Evolutionary conservation across 2,888 invertebrate species (phyloP).

Genomic region (Orthosia gracilis): DNA sequence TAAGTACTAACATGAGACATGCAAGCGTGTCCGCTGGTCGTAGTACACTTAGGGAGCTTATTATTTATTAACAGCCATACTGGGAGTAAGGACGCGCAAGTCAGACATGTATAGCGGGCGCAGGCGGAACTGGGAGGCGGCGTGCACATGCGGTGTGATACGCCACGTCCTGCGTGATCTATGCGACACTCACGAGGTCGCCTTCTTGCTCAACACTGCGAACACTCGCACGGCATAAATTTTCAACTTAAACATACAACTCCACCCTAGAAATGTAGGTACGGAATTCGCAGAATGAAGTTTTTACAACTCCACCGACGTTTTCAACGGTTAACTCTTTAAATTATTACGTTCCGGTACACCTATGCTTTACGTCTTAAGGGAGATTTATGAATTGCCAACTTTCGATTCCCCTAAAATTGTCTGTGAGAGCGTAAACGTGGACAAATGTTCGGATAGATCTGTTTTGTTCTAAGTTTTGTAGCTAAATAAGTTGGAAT

Average conservation of each 20-base stretch:
- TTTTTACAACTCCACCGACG: constrained; percentile 83
- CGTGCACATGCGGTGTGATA: constrained; percentile 84
- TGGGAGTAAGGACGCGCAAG: constrained; percentile 57
- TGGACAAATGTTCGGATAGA: constrained; percentile 48
- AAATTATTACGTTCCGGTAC: constrained; percentile 84
- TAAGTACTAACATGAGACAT: constrained; percentile 7
- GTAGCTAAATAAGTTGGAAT: constrained; percentile 38
- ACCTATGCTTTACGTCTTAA: constrained; percentile 75
- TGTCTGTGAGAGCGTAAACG: constrained; percentile 45
- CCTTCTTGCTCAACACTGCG: constrained; percentile 84
- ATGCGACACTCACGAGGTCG: constrained; percentile 84
- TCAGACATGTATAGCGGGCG: constrained; percentile 51
- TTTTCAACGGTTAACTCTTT: constrained; percentile 82
- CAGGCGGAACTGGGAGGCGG: constrained; percentile 59
- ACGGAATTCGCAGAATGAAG: constrained; percentile 83
- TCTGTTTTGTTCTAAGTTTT: constrained; percentile 46
- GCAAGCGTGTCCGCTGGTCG: constrained; percentile 31
- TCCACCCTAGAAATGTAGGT: constrained; percentile 83
- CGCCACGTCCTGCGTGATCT: constrained; percentile 86
- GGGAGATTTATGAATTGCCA: constrained; percentile 75
- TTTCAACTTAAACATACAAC: constrained; percentile 85
- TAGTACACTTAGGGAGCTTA: constrained; percentile 51
- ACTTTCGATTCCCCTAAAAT: constrained; percentile 56
- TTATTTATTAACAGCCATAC: constrained; percentile 62
- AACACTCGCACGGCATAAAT: constrained; percentile 86